Percentiles rank a stretch among this genome's conserved stretches.
Evolutionary conservation across 2,888 invertebrate genomes (phyloP).

Genomic region (Macrophya alboannulata): DNA sequence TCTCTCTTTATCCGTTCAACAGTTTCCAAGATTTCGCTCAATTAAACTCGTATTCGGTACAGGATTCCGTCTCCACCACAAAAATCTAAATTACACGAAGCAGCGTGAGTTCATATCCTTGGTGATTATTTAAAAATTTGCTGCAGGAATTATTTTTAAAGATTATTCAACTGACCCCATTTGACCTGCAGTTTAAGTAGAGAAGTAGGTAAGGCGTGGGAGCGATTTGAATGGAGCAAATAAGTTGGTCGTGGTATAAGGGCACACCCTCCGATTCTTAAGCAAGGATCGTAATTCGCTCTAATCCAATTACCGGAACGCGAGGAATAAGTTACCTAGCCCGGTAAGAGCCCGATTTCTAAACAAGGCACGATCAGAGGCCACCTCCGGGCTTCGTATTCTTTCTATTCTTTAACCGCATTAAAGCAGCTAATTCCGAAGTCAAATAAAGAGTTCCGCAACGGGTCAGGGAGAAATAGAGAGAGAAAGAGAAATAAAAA

Average conservation of each 20-base stretch:
- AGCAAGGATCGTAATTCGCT: conserved; percentile 68
- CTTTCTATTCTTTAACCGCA: conserved; percentile 73
- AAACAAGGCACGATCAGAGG: conserved; percentile 73
- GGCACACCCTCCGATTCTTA: conserved; percentile 51
- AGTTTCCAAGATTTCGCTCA: neutral
- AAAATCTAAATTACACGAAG: neutral
- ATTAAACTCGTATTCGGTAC: conserved; percentile 25
- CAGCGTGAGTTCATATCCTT: too few relatives aligned
- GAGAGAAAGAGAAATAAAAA: neutral
- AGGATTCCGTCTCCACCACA: neutral
- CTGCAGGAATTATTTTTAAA: neutral
- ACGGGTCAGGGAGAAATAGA: conserved; percentile 32
- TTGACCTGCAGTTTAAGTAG: neutral
- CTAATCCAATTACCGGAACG: conserved; percentile 74
- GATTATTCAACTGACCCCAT: neutral
- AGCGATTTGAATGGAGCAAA: conserved; percentile 36
- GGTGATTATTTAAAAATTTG: neutral
- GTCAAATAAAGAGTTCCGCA: conserved; percentile 73
- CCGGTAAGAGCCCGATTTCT: conserved; percentile 71
- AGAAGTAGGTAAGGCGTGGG: neutral
- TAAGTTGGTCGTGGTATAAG: conserved; percentile 29
- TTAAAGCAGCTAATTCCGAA: conserved; percentile 73
- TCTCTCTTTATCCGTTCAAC: neutral
- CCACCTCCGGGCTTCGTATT: conserved; percentile 63
- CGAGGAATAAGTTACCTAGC: conserved; percentile 71